Evolutionary conservation across 92 coral and sea anemone genomes (phyloP).

Genomic region (Porites lobata): DNA sequence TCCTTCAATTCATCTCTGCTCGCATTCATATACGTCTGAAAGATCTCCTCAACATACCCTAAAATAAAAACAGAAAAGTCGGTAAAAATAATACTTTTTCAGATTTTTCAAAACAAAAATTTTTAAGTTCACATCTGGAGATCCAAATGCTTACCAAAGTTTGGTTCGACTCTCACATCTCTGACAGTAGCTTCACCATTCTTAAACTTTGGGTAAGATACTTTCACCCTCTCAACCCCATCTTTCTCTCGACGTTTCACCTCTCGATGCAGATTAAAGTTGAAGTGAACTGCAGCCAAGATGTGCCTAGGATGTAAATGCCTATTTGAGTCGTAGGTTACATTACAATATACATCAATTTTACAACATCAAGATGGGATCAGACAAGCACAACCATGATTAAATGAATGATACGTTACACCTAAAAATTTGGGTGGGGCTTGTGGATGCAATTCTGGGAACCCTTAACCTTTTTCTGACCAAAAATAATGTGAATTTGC

Average conservation of each 20-base stretch:
- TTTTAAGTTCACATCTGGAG: background rate
- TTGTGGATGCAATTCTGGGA: too few species aligned
- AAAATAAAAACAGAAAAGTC: background rate
- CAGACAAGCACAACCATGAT: too few species aligned
- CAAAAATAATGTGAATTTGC: too few species aligned
- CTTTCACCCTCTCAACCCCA: background rate
- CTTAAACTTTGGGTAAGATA: background rate
- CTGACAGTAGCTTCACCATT: background rate
- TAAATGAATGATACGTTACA: too few species aligned
- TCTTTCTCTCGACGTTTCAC: background rate
- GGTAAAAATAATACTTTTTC: background rate
- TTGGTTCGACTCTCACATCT: constrained; percentile 32
- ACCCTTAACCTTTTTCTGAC: too few species aligned
- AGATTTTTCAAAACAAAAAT: too few species aligned
- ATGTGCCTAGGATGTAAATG: constrained; percentile 2
- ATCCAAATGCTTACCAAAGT: constrained; percentile 15
- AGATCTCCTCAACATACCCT: constrained; percentile 62
- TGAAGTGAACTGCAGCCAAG: constrained; percentile 39
- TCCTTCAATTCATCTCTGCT: constrained; percentile 18
- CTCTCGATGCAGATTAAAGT: constrained; percentile 23
- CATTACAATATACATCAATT: too few species aligned
- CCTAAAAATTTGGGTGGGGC: too few species aligned
- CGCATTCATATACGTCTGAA: constrained; percentile 48
- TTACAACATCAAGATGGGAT: background rate
- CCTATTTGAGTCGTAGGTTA: background rate